Evolutionary conservation across 2,888 invertebrate genomes (phyloP), one percentile per base, ranked within the genome.

Genomic region (Neocrepidodera transversa): DNA sequence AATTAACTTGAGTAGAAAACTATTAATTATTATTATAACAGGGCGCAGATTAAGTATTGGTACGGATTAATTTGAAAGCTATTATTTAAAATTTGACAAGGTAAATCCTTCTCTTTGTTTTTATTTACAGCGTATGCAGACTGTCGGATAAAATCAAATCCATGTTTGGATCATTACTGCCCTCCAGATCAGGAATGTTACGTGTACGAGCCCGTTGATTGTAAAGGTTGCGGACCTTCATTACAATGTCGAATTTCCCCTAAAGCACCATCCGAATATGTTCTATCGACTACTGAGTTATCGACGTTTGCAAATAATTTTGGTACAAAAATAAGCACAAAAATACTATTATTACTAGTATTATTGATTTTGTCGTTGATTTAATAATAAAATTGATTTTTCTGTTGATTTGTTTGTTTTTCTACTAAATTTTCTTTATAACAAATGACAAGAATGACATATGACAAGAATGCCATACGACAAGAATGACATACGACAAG

Each of bases 131-230:
- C 74, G 10, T 73, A 73, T 63, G 62, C 67, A 38, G 68, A 74
- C 42, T 78, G 78, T 48, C 60, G 66, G 18, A 47, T 64, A 36
- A 18, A 23, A 20, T 48, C 65, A 20, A 67, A 76, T 61, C 71
- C 71, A 6, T 78, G 78, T 54, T 40, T 67, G 28, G 62, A 68
- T 17, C 61, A 68, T 53, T 67, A 70, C 45, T 78, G 78, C 57
- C 74, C 76, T 32, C 68, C 70, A 18, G 74, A 72, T 32, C 66
- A 71, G 59, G 73, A 74, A 26, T 77, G 78, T 59, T 71, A 71
- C 48, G 55, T 72, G n/a, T 74, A 67, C 50, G 60, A 71, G 51
- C 72, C 76, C 35, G 38, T 62, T 32, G 62, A 68, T 13, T 74
- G 74, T 52, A 55, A 48, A 5, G 77, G 76, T 7, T 74, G 75